Percentiles rank a stretch among this genome's conserved stretches.
Conservation (phyloP, 1,140 invertebrate genomes). For the Papilio helenus region DNA sequence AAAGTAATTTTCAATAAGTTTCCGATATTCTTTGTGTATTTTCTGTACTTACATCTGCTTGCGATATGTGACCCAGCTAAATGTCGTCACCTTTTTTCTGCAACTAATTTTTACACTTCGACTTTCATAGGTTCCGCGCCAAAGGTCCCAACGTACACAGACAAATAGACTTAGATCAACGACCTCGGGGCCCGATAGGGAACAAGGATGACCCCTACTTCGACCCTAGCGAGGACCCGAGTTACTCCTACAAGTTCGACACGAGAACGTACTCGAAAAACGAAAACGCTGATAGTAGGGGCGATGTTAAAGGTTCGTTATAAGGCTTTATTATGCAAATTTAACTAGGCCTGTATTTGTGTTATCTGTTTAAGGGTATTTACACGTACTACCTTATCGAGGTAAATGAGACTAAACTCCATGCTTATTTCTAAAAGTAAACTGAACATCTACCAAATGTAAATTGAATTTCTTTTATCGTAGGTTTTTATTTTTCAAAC, state of each 20-base stretch:
- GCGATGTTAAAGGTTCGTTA: constrained; percentile 83
- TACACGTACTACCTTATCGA: constrained; percentile 2
- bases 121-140: constrained; percentile 83
- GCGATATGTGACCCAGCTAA: too few species aligned
- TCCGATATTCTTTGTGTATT: too few species aligned
- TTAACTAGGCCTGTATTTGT: not conserved
- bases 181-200: constrained; percentile 84
- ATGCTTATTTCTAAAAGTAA: not conserved
- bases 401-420: not conserved
- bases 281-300: constrained; percentile 85
- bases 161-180: constrained; percentile 87
- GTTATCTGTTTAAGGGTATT: constrained; percentile 1
- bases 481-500: constrained; percentile 18
- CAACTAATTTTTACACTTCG: not conserved
- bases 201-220: constrained; percentile 86
- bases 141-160: constrained; percentile 87
- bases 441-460: not conserved
- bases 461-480: not conserved
- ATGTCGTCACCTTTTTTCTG: not conserved
- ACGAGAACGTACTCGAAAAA: constrained; percentile 86
- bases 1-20: not conserved
- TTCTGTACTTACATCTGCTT: too few species aligned
- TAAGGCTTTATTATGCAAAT: constrained; percentile 33
- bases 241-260: constrained; percentile 86
- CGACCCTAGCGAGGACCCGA: constrained; percentile 89